phyloP scores from a whole-genome alignment of 2,888 invertebrate genomes.

The Aphidoletes aphidimyza region DNA sequence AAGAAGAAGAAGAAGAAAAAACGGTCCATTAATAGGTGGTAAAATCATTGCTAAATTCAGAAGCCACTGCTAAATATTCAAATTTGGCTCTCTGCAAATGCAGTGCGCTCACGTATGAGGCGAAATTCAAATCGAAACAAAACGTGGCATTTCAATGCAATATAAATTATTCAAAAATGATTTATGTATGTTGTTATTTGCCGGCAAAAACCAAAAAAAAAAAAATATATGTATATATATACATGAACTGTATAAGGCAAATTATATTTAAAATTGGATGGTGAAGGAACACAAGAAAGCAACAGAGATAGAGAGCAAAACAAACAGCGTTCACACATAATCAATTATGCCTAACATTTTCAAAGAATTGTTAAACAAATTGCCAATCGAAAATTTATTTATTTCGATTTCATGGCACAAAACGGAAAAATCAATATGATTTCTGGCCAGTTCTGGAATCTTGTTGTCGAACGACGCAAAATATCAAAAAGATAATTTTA shows the following conservation, averaged over 20 bases:
- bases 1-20: neutral
- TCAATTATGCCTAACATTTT: conserved; percentile 31
- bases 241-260: conserved; percentile 29
- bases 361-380: conserved; percentile 43
- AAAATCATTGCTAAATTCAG: conserved; percentile 10
- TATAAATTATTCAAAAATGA: conserved; percentile 49
- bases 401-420: conserved; percentile 10
- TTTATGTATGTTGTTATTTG: neutral
- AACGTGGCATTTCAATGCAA: conserved; percentile 42
- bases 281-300: neutral
- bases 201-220: neutral
- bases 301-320: neutral
- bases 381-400: conserved; percentile 34
- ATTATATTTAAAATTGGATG: neutral
- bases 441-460: no score
- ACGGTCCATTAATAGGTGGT: neutral
- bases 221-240: no score
- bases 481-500: neutral
- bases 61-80: conserved; percentile 23
- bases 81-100: conserved; percentile 14
- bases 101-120: neutral
- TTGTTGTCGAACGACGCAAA: no score
- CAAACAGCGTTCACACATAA: neutral
- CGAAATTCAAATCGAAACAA: neutral
- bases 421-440: neutral